Base-by-base conservation (phyloP, 2,888 invertebrate genomes). In the Sphaerophoria taeniata region DNA sequence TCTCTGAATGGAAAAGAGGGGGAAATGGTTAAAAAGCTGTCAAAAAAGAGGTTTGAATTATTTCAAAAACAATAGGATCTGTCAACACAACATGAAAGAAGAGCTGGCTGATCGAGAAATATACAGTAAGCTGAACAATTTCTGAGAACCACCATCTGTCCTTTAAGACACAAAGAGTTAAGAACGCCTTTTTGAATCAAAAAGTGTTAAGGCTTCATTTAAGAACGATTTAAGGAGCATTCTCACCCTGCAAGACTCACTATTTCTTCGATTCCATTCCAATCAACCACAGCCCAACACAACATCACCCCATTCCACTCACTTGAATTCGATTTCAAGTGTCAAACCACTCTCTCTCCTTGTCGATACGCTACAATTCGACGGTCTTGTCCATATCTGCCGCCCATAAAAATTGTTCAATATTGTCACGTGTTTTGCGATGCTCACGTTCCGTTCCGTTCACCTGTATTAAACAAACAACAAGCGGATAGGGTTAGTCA, bases 381-480 rank as follows among this genome's bases (percentile, higher is more conserved):
- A 76, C 53, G 69, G 81, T 77, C 81, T 77, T 77, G 73, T 49
- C 76, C 73, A 81, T 67, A 76, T 76, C 45, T 69, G n/a, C 72
- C 69, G 76, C 76, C 76, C 85, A 63, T 77, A 63, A 77, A 43
- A 81, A 85, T 85, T 81, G 85, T 85, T 85, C 77, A 77, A 81
- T 85, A 85, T 81, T 73, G 80, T 85, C 85, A 81, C 85, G 85
- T 77, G 85, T 76, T 81, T 69, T 63, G 36, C 69, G 65, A 63
- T 70, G 51, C 47, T 63, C 45, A 75, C 67, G 56, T 72, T 72
- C 63, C 49, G 16, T 77, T 53, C 84, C 49, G 16, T 77, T 53
- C 84, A 74, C 81, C 84, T 79, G 84, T 63, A 31, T 43, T 14
- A 31, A 51, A 43, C 63, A 63, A 67, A 7, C 9, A 16, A 24